Conservation (phyloP, 2,797 vertebrate genomes). For the Antrozous pallidus region DNA sequence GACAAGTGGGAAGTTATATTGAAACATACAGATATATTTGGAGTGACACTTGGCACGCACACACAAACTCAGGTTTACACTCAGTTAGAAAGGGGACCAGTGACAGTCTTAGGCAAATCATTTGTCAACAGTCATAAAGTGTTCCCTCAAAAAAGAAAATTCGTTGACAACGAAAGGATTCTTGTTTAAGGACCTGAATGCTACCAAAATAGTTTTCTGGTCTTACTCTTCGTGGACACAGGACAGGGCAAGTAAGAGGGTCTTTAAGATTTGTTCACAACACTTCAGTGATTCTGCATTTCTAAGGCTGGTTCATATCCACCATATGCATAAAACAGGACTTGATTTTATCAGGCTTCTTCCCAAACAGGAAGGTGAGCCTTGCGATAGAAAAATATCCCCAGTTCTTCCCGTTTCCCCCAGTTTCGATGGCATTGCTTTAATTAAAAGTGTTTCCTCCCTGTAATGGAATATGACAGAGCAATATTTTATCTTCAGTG, state of each 20-base stretch:
- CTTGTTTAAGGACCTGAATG: not conserved
- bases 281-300: not conserved
- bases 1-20: not conserved
- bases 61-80: not conserved
- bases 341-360: not conserved
- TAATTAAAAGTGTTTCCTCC: constrained; percentile 68
- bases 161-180: not conserved
- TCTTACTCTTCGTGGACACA: not conserved
- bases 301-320: not conserved
- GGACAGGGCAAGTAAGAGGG: not conserved
- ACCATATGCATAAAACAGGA: not conserved
- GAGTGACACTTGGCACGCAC: not conserved
- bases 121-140: not conserved
- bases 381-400: not conserved
- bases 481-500: constrained; percentile 78
- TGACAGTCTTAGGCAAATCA: not conserved
- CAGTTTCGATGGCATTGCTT: constrained; percentile 45
- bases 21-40: not conserved
- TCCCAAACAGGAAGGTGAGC: not conserved
- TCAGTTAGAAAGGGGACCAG: not conserved
- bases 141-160: not conserved
- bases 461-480: constrained; percentile 67
- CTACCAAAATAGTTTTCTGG: not conserved
- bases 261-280: not conserved
- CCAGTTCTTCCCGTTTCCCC: not conserved